Conservation (phyloP, 2,888 invertebrate genomes). For the Eilema sororculum region DNA sequence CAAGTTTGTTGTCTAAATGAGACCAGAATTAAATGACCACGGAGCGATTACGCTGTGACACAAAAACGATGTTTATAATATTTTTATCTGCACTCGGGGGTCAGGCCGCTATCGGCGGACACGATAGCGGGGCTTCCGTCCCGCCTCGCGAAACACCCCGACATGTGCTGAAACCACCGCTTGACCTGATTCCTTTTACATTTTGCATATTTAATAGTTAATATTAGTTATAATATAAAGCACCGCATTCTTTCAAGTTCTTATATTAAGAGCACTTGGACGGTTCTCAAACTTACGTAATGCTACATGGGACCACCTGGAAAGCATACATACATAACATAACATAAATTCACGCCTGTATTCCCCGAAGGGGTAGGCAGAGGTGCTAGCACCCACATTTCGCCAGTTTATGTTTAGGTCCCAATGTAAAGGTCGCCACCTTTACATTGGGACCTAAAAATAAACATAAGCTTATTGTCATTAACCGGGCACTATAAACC, state of each 20-base stretch:
- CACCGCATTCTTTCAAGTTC: slow-evolving; percentile 14
- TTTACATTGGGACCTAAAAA: no score
- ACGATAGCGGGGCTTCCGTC: slow-evolving; percentile 72
- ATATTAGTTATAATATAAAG: slow-evolving; percentile 16
- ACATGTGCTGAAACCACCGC: slow-evolving; percentile 30
- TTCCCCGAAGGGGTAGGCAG: no score
- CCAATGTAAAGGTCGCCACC: no score
- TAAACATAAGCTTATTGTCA: no score
- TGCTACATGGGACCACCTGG: neutral
- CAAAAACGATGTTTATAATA: slow-evolving; percentile 61
- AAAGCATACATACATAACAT: no score
- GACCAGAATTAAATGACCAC: slow-evolving; percentile 15
- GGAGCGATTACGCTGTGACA: slow-evolving; percentile 44
- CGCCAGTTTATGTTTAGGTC: no score
- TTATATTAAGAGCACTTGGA: neutral
- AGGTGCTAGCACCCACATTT: no score
- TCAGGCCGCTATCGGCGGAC: slow-evolving; percentile 65
- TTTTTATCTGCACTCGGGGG: slow-evolving; percentile 63
- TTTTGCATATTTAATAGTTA: slow-evolving; percentile 28
- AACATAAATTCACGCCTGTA: no score
- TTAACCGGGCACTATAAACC: no score
- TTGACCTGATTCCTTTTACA: slow-evolving; percentile 55
- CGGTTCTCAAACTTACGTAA: neutral
- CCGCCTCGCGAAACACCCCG: slow-evolving; percentile 39
- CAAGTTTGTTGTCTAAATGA: slow-evolving; percentile 11